Conservation (phyloP, 2,797 vertebrate species). For the Oreonectes daqikongensis region DNA sequence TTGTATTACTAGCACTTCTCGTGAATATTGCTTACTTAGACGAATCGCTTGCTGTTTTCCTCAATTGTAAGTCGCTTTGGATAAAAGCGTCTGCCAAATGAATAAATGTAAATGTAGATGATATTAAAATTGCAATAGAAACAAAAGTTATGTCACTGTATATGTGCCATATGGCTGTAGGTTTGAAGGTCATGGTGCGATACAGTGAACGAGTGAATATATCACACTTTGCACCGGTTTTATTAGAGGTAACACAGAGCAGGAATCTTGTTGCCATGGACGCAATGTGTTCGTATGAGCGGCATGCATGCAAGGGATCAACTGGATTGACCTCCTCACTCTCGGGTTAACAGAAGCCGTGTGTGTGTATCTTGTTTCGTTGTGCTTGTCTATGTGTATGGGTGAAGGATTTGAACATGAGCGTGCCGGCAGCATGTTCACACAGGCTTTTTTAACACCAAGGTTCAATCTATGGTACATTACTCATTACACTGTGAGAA, state of each 20-base stretch:
- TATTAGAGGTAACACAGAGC: slow-evolving; percentile 38
- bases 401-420: slow-evolving; percentile 32
- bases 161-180: background rate
- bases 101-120: too few relatives aligned
- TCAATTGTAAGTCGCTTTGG: too few relatives aligned
- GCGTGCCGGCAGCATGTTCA: slow-evolving; percentile 39
- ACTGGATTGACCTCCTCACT: slow-evolving; percentile 77
- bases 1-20: too few relatives aligned
- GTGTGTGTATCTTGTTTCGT: slow-evolving; percentile 61
- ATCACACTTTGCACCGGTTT: slow-evolving; percentile 48
- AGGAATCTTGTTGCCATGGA: slow-evolving; percentile 76
- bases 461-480: slow-evolving; percentile 47
- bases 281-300: slow-evolving; percentile 73
- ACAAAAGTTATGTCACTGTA: too few relatives aligned
- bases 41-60: too few relatives aligned
- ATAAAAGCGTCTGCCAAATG: too few relatives aligned
- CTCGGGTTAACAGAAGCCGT: slow-evolving; percentile 81
- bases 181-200: background rate
- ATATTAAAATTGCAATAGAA: too few relatives aligned
- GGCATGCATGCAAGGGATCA: slow-evolving; percentile 76
- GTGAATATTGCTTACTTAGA: too few relatives aligned
- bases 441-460: slow-evolving; percentile 40
- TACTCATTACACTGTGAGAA: slow-evolving; percentile 39
- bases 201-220: background rate
- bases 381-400: slow-evolving; percentile 50